These are phyloP conservation scores for Idaea biselata DNA, from an alignment of 2,888 invertebrate species.

Conservation along the genomic window DNA sequence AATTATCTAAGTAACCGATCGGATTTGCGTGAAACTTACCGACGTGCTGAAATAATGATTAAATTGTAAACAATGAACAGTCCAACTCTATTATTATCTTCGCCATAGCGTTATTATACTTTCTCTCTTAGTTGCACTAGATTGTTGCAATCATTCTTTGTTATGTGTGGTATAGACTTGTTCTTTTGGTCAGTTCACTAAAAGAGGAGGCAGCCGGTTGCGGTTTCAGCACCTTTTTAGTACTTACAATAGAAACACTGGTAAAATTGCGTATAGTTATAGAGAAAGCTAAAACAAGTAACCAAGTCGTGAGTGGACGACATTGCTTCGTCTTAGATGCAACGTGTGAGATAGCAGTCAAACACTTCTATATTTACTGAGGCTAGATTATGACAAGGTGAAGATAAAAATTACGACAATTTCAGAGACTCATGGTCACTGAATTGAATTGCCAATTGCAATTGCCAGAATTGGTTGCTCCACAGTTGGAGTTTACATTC, in stretches of 20 bases:
- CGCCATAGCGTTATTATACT: neutral
- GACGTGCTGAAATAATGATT: slow-evolving; percentile 1
- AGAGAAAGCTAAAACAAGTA: too few relatives aligned
- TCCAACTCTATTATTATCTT: neutral
- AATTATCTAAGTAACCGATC: neutral
- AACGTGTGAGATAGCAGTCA: too few relatives aligned
- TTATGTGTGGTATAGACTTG: neutral
- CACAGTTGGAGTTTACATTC: too few relatives aligned
- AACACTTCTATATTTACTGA: too few relatives aligned
- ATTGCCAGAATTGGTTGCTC: too few relatives aligned
- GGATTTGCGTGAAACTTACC: neutral
- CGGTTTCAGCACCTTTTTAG: neutral
- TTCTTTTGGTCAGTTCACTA: neutral
- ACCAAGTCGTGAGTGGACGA: too few relatives aligned
- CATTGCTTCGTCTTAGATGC: too few relatives aligned
- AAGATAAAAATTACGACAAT: too few relatives aligned
- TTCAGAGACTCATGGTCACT: too few relatives aligned
- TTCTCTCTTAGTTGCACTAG: slow-evolving; percentile 4
- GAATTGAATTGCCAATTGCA: too few relatives aligned
- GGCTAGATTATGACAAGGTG: too few relatives aligned
- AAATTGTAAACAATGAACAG: neutral
- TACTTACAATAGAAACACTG: neutral
- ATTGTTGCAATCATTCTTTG: neutral
- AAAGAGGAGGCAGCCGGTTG: neutral
- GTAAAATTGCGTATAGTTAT: too few relatives aligned